phyloP scores from a whole-genome alignment of 92 coral and sea anemone genomes.

The Virgularia gustaviana region DNA sequence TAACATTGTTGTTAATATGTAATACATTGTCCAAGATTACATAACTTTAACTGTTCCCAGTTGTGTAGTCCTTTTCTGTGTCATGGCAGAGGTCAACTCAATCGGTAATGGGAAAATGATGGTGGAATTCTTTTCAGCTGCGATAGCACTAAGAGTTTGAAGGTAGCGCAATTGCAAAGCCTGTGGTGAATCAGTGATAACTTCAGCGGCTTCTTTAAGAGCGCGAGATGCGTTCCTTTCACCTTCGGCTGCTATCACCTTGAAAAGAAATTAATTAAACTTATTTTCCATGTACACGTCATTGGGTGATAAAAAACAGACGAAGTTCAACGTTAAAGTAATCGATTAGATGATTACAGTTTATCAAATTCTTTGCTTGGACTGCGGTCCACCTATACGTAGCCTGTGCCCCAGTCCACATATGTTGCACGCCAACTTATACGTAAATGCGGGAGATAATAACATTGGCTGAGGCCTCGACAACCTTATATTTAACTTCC shows the following conservation, averaged over 20 bases:
- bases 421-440: too few species aligned
- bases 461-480: too few species aligned
- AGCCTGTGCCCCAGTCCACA: too few species aligned
- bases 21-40: background rate
- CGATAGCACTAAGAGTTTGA: slow-evolving; percentile 35
- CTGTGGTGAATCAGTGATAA: slow-evolving; percentile 27
- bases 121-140: slow-evolving; percentile 44
- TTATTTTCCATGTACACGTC: too few species aligned
- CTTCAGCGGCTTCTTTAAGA: slow-evolving; percentile 30
- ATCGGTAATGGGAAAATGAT: slow-evolving; percentile 25
- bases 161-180: slow-evolving; percentile 40
- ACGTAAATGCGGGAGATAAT: too few species aligned
- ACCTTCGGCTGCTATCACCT: slow-evolving; percentile 39
- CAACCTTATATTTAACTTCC: too few species aligned
- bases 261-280: background rate
- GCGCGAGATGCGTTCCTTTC: slow-evolving; percentile 38
- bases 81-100: slow-evolving; percentile 17
- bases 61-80: background rate
- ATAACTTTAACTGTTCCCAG: slow-evolving; percentile 20
- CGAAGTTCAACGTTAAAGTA: too few species aligned
- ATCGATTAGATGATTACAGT: too few species aligned
- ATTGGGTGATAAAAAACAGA: too few species aligned
- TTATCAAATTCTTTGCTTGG: too few species aligned
- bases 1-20: too few species aligned
- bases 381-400: too few species aligned